Evolutionary conservation across 2,797 vertebrate genomes (phyloP), one percentile per base, ranked within the genome.

Genomic region (Sebastolobus alascanus): DNA sequence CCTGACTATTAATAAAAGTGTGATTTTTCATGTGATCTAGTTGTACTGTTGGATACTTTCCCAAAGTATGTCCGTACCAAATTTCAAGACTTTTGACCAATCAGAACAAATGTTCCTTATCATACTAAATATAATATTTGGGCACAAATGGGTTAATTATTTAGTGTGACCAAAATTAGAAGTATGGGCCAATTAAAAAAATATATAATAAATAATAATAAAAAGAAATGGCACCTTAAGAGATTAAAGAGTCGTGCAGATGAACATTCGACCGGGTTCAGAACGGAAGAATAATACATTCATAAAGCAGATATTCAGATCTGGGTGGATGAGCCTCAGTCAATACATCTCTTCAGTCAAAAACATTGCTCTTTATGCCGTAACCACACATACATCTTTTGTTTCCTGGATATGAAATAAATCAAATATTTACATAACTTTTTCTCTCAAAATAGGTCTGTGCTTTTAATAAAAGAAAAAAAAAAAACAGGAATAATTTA

Each of bases 401-500:
- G 75, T 91, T 91, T 93, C 89, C 86, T 91, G 89, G 87, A 94
- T 92, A 94, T 92, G 94, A 95, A 96, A 95, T 91, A 92, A 94
- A 94, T 94, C 89, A 92, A 94, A 93, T 93, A 94, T 95, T 93
- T 92, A 95, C 92, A 95, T 89, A 90, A 91, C 75, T 89, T 89
- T 64, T 87, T 88, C 86, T 92, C 86, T 93, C 84, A 94, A 95
- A 95, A 94, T 93, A 94, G 88, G 87, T 91, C 92, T 96, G 95
- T 96, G 95, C 95, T 96, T 96, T 94, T 88, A 94, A 93, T 93
- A 61, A 86, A 90, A 91, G 90, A 91, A 85, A 75, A 86, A 74
- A 38, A 40, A 90, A 92, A 90, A 82, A 91, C 75, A 84, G 82
- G 55, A 94, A 96, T 96, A 96, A 96, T 95, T 95, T 95, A 96